Evolutionary conservation across 2,888 invertebrate genomes (phyloP).

Genomic region (Stomorhina lunata): DNA sequence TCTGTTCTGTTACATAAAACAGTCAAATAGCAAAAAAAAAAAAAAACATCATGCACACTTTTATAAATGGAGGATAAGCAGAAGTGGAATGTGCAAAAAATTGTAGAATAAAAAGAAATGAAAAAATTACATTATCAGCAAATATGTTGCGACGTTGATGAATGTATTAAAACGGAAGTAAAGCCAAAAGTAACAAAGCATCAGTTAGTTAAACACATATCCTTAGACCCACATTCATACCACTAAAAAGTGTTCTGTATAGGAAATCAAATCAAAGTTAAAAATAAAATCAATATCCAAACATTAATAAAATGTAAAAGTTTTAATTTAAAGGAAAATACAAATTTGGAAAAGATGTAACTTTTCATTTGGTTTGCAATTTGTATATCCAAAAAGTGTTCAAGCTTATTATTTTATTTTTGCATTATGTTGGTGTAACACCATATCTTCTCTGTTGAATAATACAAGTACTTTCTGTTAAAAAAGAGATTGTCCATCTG

Average conservation of each 20-base stretch:
- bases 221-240: neutral
- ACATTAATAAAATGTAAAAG: too few species aligned
- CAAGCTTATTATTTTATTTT: too few species aligned
- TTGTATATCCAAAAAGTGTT: too few species aligned
- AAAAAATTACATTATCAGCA: conserved; percentile 47
- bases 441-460: too few species aligned
- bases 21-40: neutral
- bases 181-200: conserved; percentile 42
- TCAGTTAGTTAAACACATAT: conserved; percentile 17
- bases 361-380: too few species aligned
- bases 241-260: neutral
- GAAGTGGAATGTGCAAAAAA: conserved; percentile 12
- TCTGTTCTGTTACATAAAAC: conserved; percentile 9
- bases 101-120: neutral
- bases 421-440: too few species aligned
- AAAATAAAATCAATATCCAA: neutral
- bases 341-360: too few species aligned
- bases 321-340: too few species aligned
- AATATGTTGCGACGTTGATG: conserved; percentile 58
- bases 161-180: conserved; percentile 58
- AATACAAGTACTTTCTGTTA: too few species aligned
- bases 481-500: too few species aligned
- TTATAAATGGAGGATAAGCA: neutral
- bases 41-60: neutral
- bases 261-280: neutral